These are phyloP conservation scores for Cyrtonyx montezumae DNA, from an alignment of 2,113 vertebrate species.

Conservation along the genomic window DNA sequence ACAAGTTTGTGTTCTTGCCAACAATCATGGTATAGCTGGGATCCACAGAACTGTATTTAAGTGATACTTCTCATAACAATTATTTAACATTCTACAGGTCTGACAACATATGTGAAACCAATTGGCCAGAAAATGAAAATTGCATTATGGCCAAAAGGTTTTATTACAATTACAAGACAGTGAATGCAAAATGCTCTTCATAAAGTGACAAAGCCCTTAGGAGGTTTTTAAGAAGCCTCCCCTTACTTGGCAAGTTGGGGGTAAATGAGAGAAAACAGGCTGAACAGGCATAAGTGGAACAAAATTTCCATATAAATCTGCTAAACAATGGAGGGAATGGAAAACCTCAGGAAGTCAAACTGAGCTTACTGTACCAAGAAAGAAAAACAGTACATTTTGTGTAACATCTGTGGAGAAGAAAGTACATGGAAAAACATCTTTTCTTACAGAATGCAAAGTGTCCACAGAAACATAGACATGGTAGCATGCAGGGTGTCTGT, in stretches of 20 bases:
- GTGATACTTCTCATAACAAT: constrained; percentile 9
- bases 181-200: neutral
- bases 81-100: constrained; percentile 22
- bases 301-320: constrained; percentile 27
- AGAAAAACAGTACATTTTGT: neutral
- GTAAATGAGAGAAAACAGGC: neutral
- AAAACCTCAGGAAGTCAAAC: constrained; percentile 14
- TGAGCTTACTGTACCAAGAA: constrained; percentile 2
- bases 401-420: neutral
- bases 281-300: neutral
- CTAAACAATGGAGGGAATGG: neutral
- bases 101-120: constrained; percentile 45
- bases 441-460: neutral
- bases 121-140: constrained; percentile 52
- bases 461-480: neutral
- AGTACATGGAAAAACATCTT: neutral
- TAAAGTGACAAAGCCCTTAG: neutral
- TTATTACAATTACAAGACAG: neutral
- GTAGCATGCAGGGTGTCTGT: neutral
- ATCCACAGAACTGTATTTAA: neutral
- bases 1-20: neutral
- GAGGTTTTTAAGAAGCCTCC: neutral
- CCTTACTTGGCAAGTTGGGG: neutral
- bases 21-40: neutral
- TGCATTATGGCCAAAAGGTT: constrained; percentile 16